phyloP scores from a whole-genome alignment of 2,797 vertebrate genomes.

The Iguana delicatissima region DNA sequence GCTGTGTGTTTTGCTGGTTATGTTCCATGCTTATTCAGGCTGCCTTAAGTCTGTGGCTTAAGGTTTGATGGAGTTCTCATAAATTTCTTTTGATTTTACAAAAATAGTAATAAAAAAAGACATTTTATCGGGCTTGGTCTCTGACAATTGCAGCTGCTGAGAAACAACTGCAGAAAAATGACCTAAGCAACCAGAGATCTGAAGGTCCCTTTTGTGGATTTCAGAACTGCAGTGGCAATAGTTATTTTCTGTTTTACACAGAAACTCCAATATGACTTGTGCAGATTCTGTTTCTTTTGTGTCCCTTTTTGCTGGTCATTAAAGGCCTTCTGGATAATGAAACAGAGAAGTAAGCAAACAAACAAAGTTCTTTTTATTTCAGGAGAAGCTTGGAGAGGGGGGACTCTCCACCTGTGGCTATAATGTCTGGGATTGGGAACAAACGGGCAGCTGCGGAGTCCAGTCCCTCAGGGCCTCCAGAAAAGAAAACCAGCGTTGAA shows the following conservation, averaged over 20 bases:
- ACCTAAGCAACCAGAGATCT: background rate
- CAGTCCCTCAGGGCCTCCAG: slow-evolving; percentile 77
- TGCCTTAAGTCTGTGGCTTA: background rate
- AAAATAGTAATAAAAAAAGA: background rate
- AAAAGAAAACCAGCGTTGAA: slow-evolving; percentile 82
- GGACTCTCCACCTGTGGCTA: background rate
- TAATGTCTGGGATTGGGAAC: slow-evolving; percentile 81
- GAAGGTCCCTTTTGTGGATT: background rate
- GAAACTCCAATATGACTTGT: no score
- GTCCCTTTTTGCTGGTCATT: background rate
- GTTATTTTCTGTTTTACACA: background rate
- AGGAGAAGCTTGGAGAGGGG: slow-evolving; percentile 39
- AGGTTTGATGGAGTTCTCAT: background rate
- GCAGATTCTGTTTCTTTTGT: background rate
- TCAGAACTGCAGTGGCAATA: background rate
- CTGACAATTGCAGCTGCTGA: no score
- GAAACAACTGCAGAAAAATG: background rate
- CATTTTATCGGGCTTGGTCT: background rate
- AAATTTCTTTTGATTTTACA: background rate
- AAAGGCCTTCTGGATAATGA: background rate
- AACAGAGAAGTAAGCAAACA: background rate
- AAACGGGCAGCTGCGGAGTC: slow-evolving; percentile 77
- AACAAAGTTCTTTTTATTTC: slow-evolving; percentile 17
- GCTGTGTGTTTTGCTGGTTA: background rate
- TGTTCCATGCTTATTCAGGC: background rate